These are phyloP conservation scores for Pionites leucogaster DNA, from an alignment of 2,113 vertebrate species.

Conservation along the genomic window DNA sequence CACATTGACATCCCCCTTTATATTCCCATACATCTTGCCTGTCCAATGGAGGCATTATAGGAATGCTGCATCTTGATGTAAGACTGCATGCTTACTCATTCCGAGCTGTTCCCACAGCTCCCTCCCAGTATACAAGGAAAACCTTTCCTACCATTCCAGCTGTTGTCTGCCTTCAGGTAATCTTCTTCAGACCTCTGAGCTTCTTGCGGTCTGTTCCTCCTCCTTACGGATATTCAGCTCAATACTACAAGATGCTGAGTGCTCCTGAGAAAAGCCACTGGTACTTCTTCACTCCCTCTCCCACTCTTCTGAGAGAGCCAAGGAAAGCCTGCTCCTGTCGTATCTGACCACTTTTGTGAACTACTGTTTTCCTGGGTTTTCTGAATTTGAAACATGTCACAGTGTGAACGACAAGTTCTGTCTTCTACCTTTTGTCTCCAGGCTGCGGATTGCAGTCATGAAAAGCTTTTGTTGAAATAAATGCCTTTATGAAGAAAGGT, in stretches of 20 bases:
- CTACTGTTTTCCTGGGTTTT: constrained; percentile 18
- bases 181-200: neutral
- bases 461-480: neutral
- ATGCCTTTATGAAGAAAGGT: neutral
- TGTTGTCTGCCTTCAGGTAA: constrained; percentile 38
- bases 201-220: constrained; percentile 7
- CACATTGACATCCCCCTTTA: neutral
- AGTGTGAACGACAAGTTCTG: neutral
- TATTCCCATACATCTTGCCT: neutral
- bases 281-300: neutral
- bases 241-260: constrained; percentile 13
- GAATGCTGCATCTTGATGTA: neutral
- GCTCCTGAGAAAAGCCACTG: constrained; percentile 15
- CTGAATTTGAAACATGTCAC: neutral
- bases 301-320: neutral
- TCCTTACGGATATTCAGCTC: neutral
- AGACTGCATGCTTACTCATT: neutral
- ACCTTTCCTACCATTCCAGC: constrained; percentile 43
- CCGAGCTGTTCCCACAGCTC: neutral
- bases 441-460: neutral
- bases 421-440: neutral
- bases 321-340: neutral
- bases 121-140: constrained; percentile 20
- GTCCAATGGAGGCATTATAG: neutral
- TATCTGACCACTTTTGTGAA: neutral